These are phyloP conservation scores for Prostheceraeus crozeri DNA, from an alignment of 2,888 invertebrate genomes.

Conservation along the genomic window DNA sequence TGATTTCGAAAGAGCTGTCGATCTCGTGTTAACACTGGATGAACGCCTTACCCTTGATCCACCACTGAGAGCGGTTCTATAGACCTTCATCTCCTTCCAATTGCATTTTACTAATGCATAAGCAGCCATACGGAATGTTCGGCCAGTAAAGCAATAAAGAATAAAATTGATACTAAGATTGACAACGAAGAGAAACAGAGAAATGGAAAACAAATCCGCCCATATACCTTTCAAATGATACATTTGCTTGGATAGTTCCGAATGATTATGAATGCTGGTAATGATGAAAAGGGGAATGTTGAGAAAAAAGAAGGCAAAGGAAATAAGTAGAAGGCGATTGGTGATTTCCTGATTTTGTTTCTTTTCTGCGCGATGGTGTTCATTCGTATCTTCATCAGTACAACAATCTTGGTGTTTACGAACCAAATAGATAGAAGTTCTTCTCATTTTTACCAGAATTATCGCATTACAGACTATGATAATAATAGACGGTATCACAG, in stretches of 20 bases:
- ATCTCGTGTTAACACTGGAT: no score
- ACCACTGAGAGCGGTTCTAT: neutral
- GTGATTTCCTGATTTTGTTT: slow-evolving; percentile 28
- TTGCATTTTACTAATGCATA: slow-evolving; percentile 25
- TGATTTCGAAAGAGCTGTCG: no score
- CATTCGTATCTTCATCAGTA: no score
- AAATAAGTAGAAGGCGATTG: slow-evolving; percentile 22
- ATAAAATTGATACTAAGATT: slow-evolving; percentile 32
- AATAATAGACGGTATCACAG: no score
- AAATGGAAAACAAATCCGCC: slow-evolving; percentile 31
- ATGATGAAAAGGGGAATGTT: slow-evolving; percentile 31
- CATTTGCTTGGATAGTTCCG: neutral
- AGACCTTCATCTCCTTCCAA: neutral
- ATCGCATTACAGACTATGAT: no score
- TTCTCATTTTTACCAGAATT: no score
- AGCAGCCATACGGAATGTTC: slow-evolving; percentile 33
- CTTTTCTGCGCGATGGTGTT: no score
- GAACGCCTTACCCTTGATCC: no score
- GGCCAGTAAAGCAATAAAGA: slow-evolving; percentile 35
- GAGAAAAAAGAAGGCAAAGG: slow-evolving; percentile 35
- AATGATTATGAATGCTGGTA: slow-evolving; percentile 13
- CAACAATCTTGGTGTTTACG: no score
- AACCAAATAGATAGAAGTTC: no score
- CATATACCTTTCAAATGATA: neutral
- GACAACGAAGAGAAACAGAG: slow-evolving; percentile 32